A percentile compares a stretch with the other conserved stretches of the same genome.
Evolutionary conservation across 2,113 vertebrate genomes (phyloP).

Genomic region (Rhea pennata): DNA sequence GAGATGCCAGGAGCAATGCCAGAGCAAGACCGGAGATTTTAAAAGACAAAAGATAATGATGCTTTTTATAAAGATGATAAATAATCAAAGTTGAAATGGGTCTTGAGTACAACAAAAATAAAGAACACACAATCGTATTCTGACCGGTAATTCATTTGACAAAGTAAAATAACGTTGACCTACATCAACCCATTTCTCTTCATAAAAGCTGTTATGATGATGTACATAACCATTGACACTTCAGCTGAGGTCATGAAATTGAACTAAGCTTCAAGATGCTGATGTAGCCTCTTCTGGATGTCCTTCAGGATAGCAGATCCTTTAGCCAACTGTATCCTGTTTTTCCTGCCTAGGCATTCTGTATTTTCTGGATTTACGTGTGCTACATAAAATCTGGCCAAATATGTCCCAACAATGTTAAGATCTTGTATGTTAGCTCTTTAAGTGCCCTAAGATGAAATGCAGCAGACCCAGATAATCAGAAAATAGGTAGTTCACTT

Average conservation of each 20-base stretch:
- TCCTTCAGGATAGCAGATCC: not conserved
- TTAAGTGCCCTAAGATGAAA: not conserved
- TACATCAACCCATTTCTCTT: not conserved
- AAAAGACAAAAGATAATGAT: not conserved
- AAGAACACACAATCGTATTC: not conserved
- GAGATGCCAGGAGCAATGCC: not conserved
- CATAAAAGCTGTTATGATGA: not conserved
- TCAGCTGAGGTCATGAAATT: not conserved
- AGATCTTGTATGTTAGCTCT: not conserved
- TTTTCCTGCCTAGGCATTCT: not conserved
- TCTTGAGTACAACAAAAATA: not conserved
- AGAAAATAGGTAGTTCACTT: not conserved
- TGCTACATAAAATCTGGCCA: too few species aligned
- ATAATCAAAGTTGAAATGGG: not conserved
- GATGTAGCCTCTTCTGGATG: not conserved
- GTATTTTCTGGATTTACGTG: not conserved
- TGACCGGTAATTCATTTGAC: not conserved
- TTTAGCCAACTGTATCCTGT: not conserved
- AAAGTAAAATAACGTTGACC: not conserved
- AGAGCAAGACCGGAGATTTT: not conserved
- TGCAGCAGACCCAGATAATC: not conserved
- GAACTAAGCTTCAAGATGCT: not conserved
- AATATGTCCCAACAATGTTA: too few species aligned
- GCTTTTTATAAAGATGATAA: not conserved
- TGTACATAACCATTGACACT: not conserved